Base-by-base conservation (phyloP, 2,113 vertebrate genomes). In the Cromileptes altivelis region DNA sequence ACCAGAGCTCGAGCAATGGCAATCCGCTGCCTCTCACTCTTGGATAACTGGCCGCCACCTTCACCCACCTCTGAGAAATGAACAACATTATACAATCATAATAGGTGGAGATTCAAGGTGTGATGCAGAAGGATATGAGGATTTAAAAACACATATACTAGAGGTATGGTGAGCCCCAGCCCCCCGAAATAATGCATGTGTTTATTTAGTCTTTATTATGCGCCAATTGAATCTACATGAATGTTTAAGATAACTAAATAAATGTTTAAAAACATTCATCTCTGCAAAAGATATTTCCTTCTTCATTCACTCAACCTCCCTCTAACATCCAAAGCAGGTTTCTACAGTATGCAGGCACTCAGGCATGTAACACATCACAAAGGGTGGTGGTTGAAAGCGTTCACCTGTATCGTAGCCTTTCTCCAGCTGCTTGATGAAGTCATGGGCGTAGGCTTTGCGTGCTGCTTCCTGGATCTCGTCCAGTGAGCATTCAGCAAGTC, bases 1-100 rank as follows among this genome's bases (percentile, higher is more conserved):
- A 97, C 90, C 85, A 98, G 81, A 6, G 97, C 97, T 7, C 96
- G 92, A 25, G 97, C 97, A 0, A 97, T 93, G 50, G 96, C 96
- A 33, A 97, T 92, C 0, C 91, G 91, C 92, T 98, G 97, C 52
- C 88, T 93, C 94, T 97, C 96, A 1, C 97, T 97, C 18, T 96
- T 96, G 0, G 97, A 95, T 2, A 98, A 88, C 88, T 94, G 94
- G 0, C 88, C 70, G 0, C 96, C 96, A 1, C 93, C 64, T 67
- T 97, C 96, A 0, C 97, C 97, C 0, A 94, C 94, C 80, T 96
- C 97, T 97, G 86, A 74, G 0, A 75, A 42, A 65, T 0, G 5
- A 3, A 64, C 4, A 52, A 37, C 2, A 49, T n/a, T 3, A 33
- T 6, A 14, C 72, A 65, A 52, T 37, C 7, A 62, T 0, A 56